Conservation (phyloP, 2,113 vertebrate genomes). For the Cheirogaleus medius region DNA sequence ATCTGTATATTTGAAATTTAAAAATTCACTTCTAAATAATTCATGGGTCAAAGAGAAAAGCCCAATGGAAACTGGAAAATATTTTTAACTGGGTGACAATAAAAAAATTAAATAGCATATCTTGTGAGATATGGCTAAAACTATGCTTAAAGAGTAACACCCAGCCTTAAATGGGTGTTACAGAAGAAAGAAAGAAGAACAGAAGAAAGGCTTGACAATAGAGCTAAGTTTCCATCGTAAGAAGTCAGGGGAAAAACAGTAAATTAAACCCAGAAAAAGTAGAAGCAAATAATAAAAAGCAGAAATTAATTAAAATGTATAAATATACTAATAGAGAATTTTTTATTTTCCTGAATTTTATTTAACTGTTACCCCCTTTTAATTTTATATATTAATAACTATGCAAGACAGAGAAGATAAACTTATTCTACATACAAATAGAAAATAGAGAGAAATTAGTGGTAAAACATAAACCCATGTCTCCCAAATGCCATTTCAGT, state of each 20-base stretch:
- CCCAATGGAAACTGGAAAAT: background rate
- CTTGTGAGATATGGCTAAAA: background rate
- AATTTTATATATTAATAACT: background rate
- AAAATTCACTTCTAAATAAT: slow-evolving; percentile 21
- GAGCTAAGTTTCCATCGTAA: background rate
- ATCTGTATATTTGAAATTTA: background rate
- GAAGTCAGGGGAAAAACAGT: background rate
- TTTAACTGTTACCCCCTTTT: background rate
- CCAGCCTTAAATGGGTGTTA: background rate
- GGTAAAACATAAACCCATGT: slow-evolving; percentile 15
- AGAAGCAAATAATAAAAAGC: slow-evolving; percentile 16
- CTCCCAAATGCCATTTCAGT: background rate
- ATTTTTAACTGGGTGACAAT: background rate
- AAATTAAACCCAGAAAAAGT: slow-evolving; percentile 15
- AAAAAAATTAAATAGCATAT: slow-evolving; percentile 20
- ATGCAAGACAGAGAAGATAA: slow-evolving; percentile 23
- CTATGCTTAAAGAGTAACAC: background rate
- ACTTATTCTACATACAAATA: background rate
- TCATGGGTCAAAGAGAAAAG: background rate
- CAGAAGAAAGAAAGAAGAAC: background rate
- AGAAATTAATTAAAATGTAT: background rate
- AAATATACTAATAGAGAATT: background rate
- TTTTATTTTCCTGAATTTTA: background rate
- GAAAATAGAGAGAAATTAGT: background rate
- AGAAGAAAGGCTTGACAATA: slow-evolving; percentile 25